A percentile compares a stretch with the other conserved stretches of the same genome.
These are phyloP conservation scores for Lymantria monacha DNA, from an alignment of 2,888 invertebrate genomes.

Conservation along the genomic window DNA sequence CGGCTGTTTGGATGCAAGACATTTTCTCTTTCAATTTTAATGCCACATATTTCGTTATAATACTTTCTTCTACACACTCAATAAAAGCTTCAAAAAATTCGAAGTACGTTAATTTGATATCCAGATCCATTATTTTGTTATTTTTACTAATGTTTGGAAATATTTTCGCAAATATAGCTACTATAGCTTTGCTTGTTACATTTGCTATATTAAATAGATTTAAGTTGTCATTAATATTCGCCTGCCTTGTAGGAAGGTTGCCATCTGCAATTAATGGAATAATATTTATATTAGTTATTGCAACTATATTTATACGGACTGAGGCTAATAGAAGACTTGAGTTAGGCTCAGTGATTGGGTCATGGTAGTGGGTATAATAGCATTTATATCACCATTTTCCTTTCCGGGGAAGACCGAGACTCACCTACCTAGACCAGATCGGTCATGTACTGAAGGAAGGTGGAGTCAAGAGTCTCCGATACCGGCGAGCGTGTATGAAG, in stretches of 20 bases:
- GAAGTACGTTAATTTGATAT: conserved; percentile 79
- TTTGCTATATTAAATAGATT: conserved; percentile 65
- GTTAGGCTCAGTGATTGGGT: too few species aligned
- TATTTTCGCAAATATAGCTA: conserved; percentile 58
- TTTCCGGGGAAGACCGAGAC: too few species aligned
- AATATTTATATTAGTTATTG: neutral
- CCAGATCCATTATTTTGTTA: conserved; percentile 66
- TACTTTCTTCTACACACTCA: conserved; percentile 63
- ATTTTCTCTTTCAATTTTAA: conserved; percentile 39
- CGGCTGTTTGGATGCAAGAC: conserved; percentile 7
- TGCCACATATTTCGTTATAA: conserved; percentile 51
- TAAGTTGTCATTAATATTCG: conserved; percentile 25
- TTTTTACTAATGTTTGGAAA: conserved; percentile 71
- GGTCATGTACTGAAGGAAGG: too few species aligned
- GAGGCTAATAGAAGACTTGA: too few species aligned
- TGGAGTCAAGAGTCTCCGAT: too few species aligned
- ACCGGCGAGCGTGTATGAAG: too few species aligned
- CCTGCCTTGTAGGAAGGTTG: conserved; percentile 12
- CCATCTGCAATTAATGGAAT: conserved; percentile 41
- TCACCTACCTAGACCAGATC: too few species aligned
- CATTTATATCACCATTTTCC: too few species aligned
- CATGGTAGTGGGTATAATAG: too few species aligned
- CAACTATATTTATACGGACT: too few species aligned
- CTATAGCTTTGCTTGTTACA: conserved; percentile 54
- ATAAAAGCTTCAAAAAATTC: conserved; percentile 84